phyloP scores from a whole-genome alignment of 2,888 invertebrate genomes.

The Scaeva pyrastri region DNA sequence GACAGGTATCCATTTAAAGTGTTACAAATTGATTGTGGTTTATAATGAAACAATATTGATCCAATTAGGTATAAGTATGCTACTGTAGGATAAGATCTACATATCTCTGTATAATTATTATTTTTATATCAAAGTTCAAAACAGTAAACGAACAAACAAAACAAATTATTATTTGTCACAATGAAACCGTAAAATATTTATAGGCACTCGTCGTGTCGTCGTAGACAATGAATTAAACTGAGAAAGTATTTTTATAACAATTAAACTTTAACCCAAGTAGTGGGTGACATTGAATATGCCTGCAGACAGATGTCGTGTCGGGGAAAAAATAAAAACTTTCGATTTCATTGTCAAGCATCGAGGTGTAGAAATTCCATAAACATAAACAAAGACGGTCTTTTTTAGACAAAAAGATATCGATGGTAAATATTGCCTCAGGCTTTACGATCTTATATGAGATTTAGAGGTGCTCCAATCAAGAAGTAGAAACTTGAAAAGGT shows the following conservation, averaged over 20 bases:
- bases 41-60: conserved; percentile 21
- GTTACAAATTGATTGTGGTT: neutral
- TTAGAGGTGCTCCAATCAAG: conserved; percentile 4
- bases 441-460: conserved; percentile 22
- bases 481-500: too few species aligned
- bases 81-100: conserved; percentile 17
- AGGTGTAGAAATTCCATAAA: conserved; percentile 20
- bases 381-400: conserved; percentile 61
- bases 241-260: conserved; percentile 12
- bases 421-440: conserved; percentile 30
- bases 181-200: conserved; percentile 23
- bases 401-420: conserved; percentile 41
- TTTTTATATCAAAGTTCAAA: neutral
- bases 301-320: neutral
- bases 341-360: conserved; percentile 53
- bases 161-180: conserved; percentile 4
- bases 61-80: conserved; percentile 25
- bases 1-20: conserved; percentile 9
- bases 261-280: neutral
- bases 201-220: too few species aligned
- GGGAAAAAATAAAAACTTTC: conserved; percentile 56
- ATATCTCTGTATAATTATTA: conserved; percentile 7
- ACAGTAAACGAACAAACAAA: neutral
- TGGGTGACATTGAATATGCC: conserved; percentile 42
- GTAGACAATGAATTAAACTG: conserved; percentile 1